Evolutionary conservation across 2,113 vertebrate species (phyloP), one percentile per base, ranked within the genome.

Genomic region (Actenoides lindsayi): DNA sequence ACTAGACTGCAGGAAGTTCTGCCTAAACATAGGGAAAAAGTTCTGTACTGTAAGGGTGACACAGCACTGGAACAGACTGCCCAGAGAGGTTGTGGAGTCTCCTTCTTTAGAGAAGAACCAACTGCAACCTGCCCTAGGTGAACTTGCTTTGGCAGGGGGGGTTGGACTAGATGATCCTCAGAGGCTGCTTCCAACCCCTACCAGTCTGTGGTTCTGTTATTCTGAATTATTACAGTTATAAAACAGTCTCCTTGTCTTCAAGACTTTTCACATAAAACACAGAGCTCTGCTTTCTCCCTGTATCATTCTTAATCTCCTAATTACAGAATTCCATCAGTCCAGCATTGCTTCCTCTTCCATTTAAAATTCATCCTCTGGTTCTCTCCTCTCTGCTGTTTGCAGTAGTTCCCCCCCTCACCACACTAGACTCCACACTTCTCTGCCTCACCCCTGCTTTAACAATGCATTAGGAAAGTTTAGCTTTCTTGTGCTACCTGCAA

Each of bases 241-340:
- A 64, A 75, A 8, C 21, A 35, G 16, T 41, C n/a, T 33, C 33
- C 48, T 65, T 15, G 11, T 68, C 27, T n/a, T 69, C 23, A 37
- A 65, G 62, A 51, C 19, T 30, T 63, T 44, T 59, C 44, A 48
- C 12, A 17, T 37, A n/a, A 35, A 33, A 21, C 12, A 13, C 12
- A 42, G 50, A 1, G 1, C 31, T 39, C 51, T 59, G 35, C 67
- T 59, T 62, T 68, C 42, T 57, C 53, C 23, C 19, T 44, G 15
- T 51, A 27, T 69, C 13, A 20, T 82, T 86, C 23, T 75, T 30
- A 13, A 42, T n/a, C 48, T 78, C 42, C 48, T 53, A 37, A 17
- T 37, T 70, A 16, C 39, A 70, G 44, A 24, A 27, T 83, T 51
- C 41, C 0, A 0, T 27, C 1, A 0, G 60, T 35, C 57, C 60